Percentiles rank a stretch among this genome's conserved stretches.
Evolutionary conservation across 2,797 vertebrate genomes (phyloP).

Genomic region (Anabas testudineus): DNA sequence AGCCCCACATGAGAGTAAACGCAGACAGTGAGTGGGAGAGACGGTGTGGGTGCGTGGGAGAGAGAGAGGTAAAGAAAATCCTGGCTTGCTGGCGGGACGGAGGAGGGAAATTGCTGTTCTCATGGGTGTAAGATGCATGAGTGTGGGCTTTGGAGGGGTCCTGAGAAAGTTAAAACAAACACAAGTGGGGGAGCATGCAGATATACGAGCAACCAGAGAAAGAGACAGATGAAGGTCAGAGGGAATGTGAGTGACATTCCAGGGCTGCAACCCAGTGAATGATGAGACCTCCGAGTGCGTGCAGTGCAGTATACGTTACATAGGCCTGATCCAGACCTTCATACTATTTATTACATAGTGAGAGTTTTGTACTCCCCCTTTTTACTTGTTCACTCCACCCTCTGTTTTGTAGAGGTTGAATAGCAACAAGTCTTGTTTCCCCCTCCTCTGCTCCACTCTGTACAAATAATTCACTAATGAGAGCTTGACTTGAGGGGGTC

Average conservation of each 20-base stretch:
- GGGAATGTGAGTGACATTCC: slow-evolving; percentile 74
- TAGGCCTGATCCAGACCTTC: slow-evolving; percentile 40
- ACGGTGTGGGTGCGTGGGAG: slow-evolving; percentile 78
- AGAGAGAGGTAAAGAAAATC: slow-evolving; percentile 61
- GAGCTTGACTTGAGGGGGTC: slow-evolving; percentile 69
- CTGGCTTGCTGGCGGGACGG: slow-evolving; percentile 43
- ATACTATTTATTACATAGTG: slow-evolving; percentile 56
- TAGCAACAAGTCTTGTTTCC: slow-evolving; percentile 26
- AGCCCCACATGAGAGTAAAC: slow-evolving; percentile 68
- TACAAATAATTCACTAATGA: slow-evolving; percentile 79
- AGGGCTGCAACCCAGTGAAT: slow-evolving; percentile 54
- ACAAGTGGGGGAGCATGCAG: slow-evolving; percentile 59
- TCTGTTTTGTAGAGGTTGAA: slow-evolving; percentile 43
- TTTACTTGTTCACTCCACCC: slow-evolving; percentile 21
- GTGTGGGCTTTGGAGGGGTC: slow-evolving; percentile 65
- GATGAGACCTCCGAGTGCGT: slow-evolving; percentile 58
- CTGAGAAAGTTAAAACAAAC: slow-evolving; percentile 84
- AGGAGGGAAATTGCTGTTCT: slow-evolving; percentile 60
- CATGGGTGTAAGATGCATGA: slow-evolving; percentile 67
- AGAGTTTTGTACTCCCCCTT: slow-evolving; percentile 20
- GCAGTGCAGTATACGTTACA: slow-evolving; percentile 73
- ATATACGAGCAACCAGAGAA: slow-evolving; percentile 70
- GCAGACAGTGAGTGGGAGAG: slow-evolving; percentile 80
- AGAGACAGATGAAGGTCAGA: slow-evolving; percentile 66
- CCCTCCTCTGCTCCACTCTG: slow-evolving; percentile 46